Evolutionary conservation across 1,140 invertebrate species (phyloP), one percentile per base, ranked within the genome.

Genomic region (Lamellibrachia luymesi): DNA sequence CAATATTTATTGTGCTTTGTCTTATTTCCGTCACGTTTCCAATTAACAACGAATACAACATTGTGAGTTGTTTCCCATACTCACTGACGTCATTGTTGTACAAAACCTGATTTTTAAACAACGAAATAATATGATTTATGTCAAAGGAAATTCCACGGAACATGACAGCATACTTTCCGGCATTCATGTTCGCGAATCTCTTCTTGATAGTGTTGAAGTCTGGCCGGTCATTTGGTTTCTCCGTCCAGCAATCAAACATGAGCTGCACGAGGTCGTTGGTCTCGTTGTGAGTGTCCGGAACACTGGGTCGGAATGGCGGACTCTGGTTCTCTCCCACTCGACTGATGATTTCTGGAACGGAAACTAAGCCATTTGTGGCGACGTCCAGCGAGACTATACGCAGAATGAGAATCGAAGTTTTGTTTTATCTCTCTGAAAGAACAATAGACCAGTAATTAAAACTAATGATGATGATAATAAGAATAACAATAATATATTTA

Each of bases 191-290:
- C 17, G 92, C 51, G 50, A 93, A 90, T 27, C 25, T 93, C 25
- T 38, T 92, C 64, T 94, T 94, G 56, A 94, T 93, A n/a, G 38
- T 52, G 90, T 92, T 50, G 89, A 94, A 92, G 51, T 91, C 80
- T 51, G 92, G 93, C 89, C 93, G 92, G 4, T 92, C 27, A n/a
- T 51, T 1, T 22, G 93, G 92, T 7, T 92, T 38, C 80, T 93
- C 93, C 4, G 38, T 49, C 92, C 94, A 93, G 27, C 91, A 93
- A 2, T 51, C 49, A 17, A 22, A 90, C 38, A 94, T 91, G 2
- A 94, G 50, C 49, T 50, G 38, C 51, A 90, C 22, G 50, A 92
- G 51, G 22, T 51, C 51, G 5, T 64, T 6, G n/a, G 56, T 49
- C 4, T 89, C n/a, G 56, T 89, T 7, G 2, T 93, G 38, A 13